A percentile compares a stretch with the other conserved stretches of the same genome.
These are phyloP conservation scores for Catostomus latipinnis DNA, from an alignment of 2,797 vertebrate species.

Conservation along the genomic window DNA sequence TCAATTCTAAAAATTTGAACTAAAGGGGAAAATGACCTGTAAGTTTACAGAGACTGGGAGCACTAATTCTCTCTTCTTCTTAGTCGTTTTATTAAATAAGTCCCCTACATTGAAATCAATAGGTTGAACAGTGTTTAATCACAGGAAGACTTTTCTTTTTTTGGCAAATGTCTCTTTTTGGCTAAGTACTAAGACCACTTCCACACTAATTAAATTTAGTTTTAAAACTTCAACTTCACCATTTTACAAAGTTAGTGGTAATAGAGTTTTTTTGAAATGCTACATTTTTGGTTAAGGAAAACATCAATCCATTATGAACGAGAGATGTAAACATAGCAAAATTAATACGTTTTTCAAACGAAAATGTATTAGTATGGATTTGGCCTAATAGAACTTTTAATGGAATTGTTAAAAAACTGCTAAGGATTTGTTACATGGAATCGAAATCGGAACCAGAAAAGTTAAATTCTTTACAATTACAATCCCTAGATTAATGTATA, in stretches of 20 bases:
- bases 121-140: conserved; percentile 36
- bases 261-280: too few relatives aligned
- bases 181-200: background rate
- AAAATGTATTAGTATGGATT: too few relatives aligned
- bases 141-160: background rate
- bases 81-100: conserved; percentile 46
- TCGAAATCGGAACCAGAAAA: background rate
- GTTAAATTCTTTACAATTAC: background rate
- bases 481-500: background rate
- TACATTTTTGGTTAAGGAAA: too few relatives aligned
- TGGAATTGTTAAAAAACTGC: background rate
- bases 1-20: conserved; percentile 68
- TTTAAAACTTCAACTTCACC: background rate
- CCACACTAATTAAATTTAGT: too few relatives aligned
- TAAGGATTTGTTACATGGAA: too few relatives aligned
- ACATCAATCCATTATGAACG: too few relatives aligned
- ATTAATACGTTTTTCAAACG: too few relatives aligned
- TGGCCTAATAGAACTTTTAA: too few relatives aligned
- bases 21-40: conserved; percentile 61
- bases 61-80: conserved; percentile 54
- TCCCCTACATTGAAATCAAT: conserved; percentile 40
- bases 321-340: too few relatives aligned
- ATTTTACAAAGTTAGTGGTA: too few relatives aligned
- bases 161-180: conserved; percentile 21
- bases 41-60: conserved; percentile 43